phyloP scores from a whole-genome alignment of 92 coral and sea anemone genomes.

The Bergia sp. region DNA sequence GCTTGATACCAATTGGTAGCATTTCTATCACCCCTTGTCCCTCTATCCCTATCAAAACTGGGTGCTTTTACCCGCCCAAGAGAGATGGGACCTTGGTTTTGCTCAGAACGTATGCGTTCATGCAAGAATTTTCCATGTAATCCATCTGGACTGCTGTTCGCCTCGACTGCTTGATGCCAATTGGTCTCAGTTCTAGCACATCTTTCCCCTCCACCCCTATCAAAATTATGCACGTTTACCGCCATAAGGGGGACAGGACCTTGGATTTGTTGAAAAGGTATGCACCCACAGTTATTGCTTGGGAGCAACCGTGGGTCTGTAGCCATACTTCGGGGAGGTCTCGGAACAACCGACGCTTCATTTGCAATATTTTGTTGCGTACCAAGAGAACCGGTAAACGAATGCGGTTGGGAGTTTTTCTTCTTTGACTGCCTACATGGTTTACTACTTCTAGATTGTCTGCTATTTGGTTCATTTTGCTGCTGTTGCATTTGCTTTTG shows the following conservation, averaged over 20 bases:
- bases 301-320: neutral
- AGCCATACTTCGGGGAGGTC: neutral
- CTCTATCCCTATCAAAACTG: neutral
- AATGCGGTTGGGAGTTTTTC: neutral
- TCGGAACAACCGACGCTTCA: neutral
- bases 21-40: neutral
- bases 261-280: neutral
- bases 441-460: neutral
- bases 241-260: conserved; percentile 8
- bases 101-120: neutral
- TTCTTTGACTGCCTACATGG: neutral
- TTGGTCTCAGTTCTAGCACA: neutral
- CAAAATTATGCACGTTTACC: neutral
- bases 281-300: neutral
- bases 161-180: neutral
- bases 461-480: neutral
- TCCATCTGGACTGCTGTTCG: neutral
- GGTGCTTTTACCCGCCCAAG: neutral
- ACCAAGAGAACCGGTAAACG: neutral
- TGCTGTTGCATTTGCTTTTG: neutral
- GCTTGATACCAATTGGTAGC: neutral
- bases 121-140: neutral
- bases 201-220: neutral
- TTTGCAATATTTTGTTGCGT: neutral
- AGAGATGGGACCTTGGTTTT: neutral